These are phyloP conservation scores for Thunnus maccoyii DNA, from an alignment of 2,113 vertebrate species.

Conservation along the genomic window DNA sequence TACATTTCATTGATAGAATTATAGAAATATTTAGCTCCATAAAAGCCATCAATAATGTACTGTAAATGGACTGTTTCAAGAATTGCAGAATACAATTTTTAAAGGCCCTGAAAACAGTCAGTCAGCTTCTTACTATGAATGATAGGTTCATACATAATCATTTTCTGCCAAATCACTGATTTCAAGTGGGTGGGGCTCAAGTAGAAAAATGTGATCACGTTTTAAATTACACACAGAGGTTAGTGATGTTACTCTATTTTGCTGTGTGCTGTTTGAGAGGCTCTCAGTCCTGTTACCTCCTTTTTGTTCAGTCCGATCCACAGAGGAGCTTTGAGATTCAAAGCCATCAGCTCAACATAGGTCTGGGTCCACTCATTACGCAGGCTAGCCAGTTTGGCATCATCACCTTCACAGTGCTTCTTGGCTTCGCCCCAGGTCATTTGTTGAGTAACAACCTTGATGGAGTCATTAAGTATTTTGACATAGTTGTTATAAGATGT, in stretches of 20 bases:
- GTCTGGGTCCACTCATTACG: constrained; percentile 85
- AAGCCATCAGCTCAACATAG: constrained; percentile 85
- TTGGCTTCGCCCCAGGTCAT: constrained; percentile 88
- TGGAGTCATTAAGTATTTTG: constrained; percentile 85
- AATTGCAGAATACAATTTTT: too few relatives aligned
- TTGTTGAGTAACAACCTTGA: constrained; percentile 84
- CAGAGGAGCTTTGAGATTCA: constrained; percentile 82
- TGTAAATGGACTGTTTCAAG: too few relatives aligned
- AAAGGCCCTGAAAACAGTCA: too few relatives aligned
- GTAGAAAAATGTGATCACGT: too few relatives aligned
- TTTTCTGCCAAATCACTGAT: too few relatives aligned
- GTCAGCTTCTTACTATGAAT: too few relatives aligned
- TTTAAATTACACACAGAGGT: neutral
- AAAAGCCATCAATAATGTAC: neutral
- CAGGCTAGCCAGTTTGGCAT: constrained; percentile 86
- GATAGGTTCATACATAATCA: too few relatives aligned
- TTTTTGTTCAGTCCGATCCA: constrained; percentile 95
- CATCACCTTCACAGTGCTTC: constrained; percentile 78
- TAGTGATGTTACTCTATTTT: neutral
- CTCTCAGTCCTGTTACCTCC: constrained; percentile 80
- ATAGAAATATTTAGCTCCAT: neutral
- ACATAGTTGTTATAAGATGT: constrained; percentile 69
- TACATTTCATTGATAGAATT: neutral
- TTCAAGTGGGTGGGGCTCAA: too few relatives aligned
- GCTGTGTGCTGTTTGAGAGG: neutral